A percentile compares a stretch with the other conserved stretches of the same genome.
These are phyloP conservation scores for Alcedo atthis DNA, from an alignment of 2,797 vertebrate species.

Conservation along the genomic window DNA sequence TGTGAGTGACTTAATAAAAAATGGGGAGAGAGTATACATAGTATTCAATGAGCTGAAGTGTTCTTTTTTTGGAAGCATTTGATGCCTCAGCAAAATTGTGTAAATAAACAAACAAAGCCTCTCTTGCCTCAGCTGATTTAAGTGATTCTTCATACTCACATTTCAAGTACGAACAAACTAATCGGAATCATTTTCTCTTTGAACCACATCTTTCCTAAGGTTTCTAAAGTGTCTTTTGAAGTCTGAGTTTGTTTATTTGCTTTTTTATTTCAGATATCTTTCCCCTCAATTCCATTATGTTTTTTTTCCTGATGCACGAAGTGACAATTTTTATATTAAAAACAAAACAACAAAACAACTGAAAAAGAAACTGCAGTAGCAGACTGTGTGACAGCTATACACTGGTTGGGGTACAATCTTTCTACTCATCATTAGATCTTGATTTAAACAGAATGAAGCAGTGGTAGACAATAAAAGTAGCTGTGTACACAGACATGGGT, in stretches of 20 bases:
- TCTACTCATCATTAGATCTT: background rate
- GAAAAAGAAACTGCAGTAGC: background rate
- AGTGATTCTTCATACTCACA: background rate
- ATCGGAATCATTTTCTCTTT: background rate
- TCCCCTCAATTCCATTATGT: background rate
- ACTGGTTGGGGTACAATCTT: background rate
- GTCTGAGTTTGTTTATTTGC: background rate
- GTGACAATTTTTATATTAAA: background rate
- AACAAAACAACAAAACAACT: background rate
- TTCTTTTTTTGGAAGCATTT: background rate
- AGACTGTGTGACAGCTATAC: background rate
- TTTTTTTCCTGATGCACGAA: background rate
- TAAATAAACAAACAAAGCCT: background rate
- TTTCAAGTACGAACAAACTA: background rate
- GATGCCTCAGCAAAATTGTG: background rate
- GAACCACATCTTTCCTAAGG: background rate
- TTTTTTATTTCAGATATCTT: conserved; percentile 16
- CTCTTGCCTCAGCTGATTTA: background rate
- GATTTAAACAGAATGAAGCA: background rate
- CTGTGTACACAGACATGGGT: background rate
- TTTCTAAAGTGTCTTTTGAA: conserved; percentile 7
- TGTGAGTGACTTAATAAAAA: background rate
- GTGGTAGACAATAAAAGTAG: background rate
- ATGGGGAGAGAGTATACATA: background rate
- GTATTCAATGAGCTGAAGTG: background rate